phyloP scores from a whole-genome alignment of 2,797 vertebrate species.

The Salmo trutta region DNA sequence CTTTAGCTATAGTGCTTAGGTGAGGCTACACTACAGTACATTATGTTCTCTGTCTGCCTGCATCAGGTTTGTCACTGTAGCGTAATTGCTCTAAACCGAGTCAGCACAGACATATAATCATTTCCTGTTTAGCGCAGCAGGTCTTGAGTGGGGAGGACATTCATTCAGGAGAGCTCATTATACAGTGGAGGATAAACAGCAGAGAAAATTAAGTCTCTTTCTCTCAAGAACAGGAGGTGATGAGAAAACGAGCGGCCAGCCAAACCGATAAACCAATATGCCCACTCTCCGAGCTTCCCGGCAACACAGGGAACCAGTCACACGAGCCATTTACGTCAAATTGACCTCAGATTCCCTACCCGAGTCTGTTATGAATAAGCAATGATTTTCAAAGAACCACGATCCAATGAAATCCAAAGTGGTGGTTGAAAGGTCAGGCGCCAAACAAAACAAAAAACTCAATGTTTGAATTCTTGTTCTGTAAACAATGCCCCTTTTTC shows the following conservation, averaged over 20 bases:
- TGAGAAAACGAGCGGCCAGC: neutral
- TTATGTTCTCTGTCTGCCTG: conserved; percentile 13
- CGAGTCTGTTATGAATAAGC: neutral
- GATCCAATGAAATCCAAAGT: neutral
- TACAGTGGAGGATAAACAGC: conserved; percentile 43
- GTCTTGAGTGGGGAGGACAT: conserved; percentile 38
- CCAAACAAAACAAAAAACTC: conserved; percentile 3
- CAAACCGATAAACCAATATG: neutral
- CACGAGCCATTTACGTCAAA: neutral
- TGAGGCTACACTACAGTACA: neutral
- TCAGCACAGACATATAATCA: conserved; percentile 47
- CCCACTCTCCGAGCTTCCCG: neutral
- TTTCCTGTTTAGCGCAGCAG: conserved; percentile 40
- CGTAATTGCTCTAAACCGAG: conserved; percentile 37
- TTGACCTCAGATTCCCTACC: neutral
- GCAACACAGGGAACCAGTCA: neutral
- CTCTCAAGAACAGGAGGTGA: conserved; percentile 6
- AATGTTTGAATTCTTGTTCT: neutral
- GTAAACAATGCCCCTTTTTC: neutral
- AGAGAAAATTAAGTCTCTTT: conserved; percentile 22
- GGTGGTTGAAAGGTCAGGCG: neutral
- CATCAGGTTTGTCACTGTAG: conserved; percentile 28
- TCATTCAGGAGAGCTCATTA: conserved; percentile 46
- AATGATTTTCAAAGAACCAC: neutral
- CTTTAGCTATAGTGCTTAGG: conserved; percentile 5